Base-by-base conservation (phyloP, 1,140 invertebrate genomes). In the Chionoecetes opilio region DNA sequence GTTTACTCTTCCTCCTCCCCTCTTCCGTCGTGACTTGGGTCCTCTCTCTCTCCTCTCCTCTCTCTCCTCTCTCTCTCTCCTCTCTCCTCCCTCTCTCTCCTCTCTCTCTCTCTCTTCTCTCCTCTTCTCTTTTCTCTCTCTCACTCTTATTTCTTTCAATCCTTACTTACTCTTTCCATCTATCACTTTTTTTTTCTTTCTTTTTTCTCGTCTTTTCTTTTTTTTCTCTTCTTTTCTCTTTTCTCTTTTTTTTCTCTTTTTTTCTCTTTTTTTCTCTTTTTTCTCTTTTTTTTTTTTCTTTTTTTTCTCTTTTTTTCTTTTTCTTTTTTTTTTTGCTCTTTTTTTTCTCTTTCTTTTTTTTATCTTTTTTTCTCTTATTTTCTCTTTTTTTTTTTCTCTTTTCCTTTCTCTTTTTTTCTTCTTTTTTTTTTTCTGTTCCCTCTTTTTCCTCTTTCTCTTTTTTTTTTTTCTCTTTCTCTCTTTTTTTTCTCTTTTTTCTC, bases 51-150 rank as follows among this genome's bases (percentile, higher is more conserved):
- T n/a, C n/a, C 5, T 75, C 0, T 21, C 8, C 21, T 75, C 63
- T 75, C 63, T 75, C 63, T 75, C 63, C 63, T 75, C 63, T 75
- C 63, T 75, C 63, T 75, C 63, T 75, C 63, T 75, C 63, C n/a
- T 26, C n/a, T 26, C n/a, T 26, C n/a, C 63, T 75, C 63, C n/a
- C 63, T 75, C 63, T 75, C 63, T 75, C 63, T 75, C 63, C 34
- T 37, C 37, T 87, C 37, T 87, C 46, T 53, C 46, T 53, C 46
- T 53, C 46, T 53, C 46, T 53, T 17, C 21, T 17, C 3, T 41
- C 38, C 14, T 41, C 21, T 53, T 9, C 21, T 53, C 21, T 53
- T 2, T 17, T 53, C 21, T 34, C n/a, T 87, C 9, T 86, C 84
- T 86, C 29, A 26, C 29, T 87, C 29, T 53, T 87, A 29, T 31